Base-by-base conservation (phyloP, 1,140 invertebrate species). In the Heliothis virescens region DNA sequence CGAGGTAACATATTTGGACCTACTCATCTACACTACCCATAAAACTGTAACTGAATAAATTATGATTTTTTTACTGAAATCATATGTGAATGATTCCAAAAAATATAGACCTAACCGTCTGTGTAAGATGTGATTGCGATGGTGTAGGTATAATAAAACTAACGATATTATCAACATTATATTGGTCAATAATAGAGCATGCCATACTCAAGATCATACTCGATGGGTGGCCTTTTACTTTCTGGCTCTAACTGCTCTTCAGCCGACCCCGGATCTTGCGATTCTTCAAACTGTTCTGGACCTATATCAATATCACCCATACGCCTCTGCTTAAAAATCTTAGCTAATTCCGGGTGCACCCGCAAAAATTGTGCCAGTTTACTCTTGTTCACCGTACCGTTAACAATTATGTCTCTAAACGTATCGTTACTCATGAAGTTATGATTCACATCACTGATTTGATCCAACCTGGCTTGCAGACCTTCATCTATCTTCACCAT, bases 171-270 rank as follows among this genome's bases (percentile, higher is more conserved):
- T 41, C 34, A 41, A 41, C 5, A 41, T 9, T 41, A 7, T 52
- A 63, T 77, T 74, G n/a, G 11, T 86, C 79, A 89, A 71, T 88
- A 89, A 83, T 93, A 91, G 2, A 90, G 55, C 47, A 88, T 81
- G 16, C 91, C 92, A 74, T 91, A 92, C 62, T 92, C 91, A n/a
- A 94, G 78, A 59, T 94, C 90, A 67, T 92, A 92, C 15, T 91
- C 86, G 79, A 26, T 2, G 55, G 1, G 12, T 26, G 18, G 16
- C 21, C 12, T 13, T 26, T 29, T 16, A 7, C 18, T 57, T 21
- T 67, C 60, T 15, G 12, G n/a, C 71, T n/a, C 18, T 63, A 18
- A 5, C 12, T 16, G 5, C 7, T 16, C 34, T 18, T 16, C n/a
- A 15, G 5, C 57, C 67, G 53, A 21, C 69, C 50, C 12, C 41